Base-by-base conservation (phyloP, 1,140 invertebrate genomes). In the Oncopeltus fasciatus region DNA sequence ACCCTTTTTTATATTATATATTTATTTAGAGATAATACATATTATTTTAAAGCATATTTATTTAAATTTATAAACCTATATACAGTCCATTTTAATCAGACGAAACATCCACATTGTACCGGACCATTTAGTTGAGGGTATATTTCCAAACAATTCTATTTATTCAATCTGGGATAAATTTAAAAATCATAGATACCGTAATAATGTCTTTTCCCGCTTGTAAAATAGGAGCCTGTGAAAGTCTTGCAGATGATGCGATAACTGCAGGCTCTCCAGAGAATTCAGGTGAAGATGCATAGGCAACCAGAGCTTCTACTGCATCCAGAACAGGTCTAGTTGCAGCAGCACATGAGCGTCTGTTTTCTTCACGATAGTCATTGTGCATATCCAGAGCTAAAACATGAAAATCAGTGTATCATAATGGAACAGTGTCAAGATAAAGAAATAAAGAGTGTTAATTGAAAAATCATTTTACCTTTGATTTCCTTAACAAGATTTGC, bases 401-500 rank as follows among this genome's bases (percentile, higher is more conserved):
- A n/a, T n/a, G n/a, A n/a, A n/a, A n/a, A n/a, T n/a, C n/a, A n/a
- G n/a, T n/a, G n/a, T n/a, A n/a, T n/a, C n/a, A n/a, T n/a, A n/a
- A n/a, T n/a, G n/a, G n/a, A n/a, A n/a, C n/a, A n/a, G n/a, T n/a
- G n/a, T n/a, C n/a, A n/a, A n/a, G n/a, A n/a, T n/a, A n/a, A n/a
- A n/a, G n/a, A n/a, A n/a, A n/a, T n/a, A n/a, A n/a, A n/a, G n/a
- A n/a, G 11, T 43, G 11, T 11, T 43, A 43, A 43, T 11, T n/a
- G 38, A 38, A 38, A 38, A 8, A 8, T 38, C 31, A 8, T 38
- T 14, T 38, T 14, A 66, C 61, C 64, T 76, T 98, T 98, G 64
- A 98, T 97, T 71, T 93, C 89, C 73, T 92, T 93, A 1, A 99
- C 95, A 5, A 99, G 77, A 67, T 83, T 83, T 0, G 94, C 90